phyloP scores from a whole-genome alignment of 2,797 vertebrate genomes.

The Peromyscus attwateri region DNA sequence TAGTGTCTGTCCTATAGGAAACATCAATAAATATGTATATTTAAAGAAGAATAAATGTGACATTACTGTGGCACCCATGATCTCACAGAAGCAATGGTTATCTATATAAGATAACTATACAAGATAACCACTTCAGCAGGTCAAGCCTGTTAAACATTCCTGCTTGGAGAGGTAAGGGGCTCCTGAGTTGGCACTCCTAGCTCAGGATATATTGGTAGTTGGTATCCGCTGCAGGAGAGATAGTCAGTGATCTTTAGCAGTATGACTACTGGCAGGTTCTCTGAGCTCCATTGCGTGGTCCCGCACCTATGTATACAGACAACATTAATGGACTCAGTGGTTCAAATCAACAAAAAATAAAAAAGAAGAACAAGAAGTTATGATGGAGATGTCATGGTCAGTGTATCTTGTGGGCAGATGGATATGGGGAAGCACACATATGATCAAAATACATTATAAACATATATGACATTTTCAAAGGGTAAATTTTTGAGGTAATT shows the following conservation, averaged over 20 bases:
- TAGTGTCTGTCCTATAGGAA: background rate
- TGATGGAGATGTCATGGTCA: background rate
- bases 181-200: background rate
- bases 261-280: background rate
- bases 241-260: background rate
- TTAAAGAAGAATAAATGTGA: background rate
- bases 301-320: background rate
- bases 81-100: rapidly evolving
- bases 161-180: background rate
- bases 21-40: background rate
- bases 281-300: rapidly evolving
- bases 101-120: background rate
- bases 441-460: background rate
- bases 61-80: background rate
- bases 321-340: background rate
- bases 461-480: background rate
- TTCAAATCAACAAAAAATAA: background rate
- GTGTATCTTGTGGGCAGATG: background rate
- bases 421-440: background rate
- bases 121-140: background rate
- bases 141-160: background rate
- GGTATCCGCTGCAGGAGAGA: background rate
- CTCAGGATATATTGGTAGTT: background rate
- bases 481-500: background rate
- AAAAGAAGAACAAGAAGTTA: background rate